These are phyloP conservation scores for Brachymystax lenok DNA, from an alignment of 2,797 vertebrate genomes.

Conservation along the genomic window DNA sequence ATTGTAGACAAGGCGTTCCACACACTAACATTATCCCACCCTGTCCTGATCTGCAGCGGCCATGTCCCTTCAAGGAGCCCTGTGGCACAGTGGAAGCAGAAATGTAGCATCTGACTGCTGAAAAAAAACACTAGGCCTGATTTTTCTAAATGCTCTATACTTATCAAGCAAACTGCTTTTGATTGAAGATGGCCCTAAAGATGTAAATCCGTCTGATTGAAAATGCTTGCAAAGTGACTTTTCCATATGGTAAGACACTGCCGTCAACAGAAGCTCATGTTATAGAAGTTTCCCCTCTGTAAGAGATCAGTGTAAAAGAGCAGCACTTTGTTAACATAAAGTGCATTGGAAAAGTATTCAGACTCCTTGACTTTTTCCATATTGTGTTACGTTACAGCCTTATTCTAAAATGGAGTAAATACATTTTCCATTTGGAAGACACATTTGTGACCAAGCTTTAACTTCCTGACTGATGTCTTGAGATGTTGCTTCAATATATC, in stretches of 20 bases:
- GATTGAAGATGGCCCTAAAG: neutral
- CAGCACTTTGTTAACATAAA: too few relatives aligned
- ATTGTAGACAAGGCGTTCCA: neutral
- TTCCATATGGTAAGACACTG: neutral
- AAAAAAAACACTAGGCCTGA: neutral
- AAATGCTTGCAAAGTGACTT: neutral
- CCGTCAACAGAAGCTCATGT: neutral
- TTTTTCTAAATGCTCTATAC: neutral
- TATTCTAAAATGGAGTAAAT: too few relatives aligned
- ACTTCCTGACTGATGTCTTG: too few relatives aligned
- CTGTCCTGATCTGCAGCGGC: neutral
- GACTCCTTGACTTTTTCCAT: too few relatives aligned
- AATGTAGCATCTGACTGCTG: neutral
- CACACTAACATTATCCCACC: neutral
- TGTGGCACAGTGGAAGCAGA: neutral
- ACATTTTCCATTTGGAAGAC: too few relatives aligned
- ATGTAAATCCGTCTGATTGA: neutral
- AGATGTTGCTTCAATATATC: too few relatives aligned
- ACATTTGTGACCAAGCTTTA: too few relatives aligned
- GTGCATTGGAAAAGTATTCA: too few relatives aligned
- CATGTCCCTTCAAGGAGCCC: neutral
- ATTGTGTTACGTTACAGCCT: too few relatives aligned
- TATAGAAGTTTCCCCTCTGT: neutral
- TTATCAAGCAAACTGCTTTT: neutral
- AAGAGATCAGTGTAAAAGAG: neutral